A percentile compares a stretch with the other conserved stretches of the same genome.
phyloP scores from a whole-genome alignment of 2,888 invertebrate genomes.

The Erannis defoliaria region DNA sequence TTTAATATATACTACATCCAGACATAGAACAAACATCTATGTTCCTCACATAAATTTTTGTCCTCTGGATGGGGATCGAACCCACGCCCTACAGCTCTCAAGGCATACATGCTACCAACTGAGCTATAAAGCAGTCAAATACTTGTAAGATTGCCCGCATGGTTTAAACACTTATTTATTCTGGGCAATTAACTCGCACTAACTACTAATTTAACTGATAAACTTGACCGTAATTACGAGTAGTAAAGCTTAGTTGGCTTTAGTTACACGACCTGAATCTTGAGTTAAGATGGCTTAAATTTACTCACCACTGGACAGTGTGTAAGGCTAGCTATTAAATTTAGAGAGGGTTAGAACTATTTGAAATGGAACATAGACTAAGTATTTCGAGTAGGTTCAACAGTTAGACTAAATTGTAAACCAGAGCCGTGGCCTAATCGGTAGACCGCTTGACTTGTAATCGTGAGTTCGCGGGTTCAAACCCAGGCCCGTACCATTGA shows the following conservation, averaged over 20 bases:
- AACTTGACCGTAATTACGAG: slow-evolving; percentile 33
- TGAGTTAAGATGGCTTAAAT: slow-evolving; percentile 17
- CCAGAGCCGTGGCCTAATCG: too few relatives aligned
- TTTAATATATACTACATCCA: too few relatives aligned
- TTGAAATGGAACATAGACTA: too few relatives aligned
- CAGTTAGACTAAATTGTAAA: neutral
- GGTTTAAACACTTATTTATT: slow-evolving; percentile 21
- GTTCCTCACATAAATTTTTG: too few relatives aligned
- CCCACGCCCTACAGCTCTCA: too few relatives aligned
- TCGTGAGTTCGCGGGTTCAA: too few relatives aligned
- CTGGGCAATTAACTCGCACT: slow-evolving; percentile 23
- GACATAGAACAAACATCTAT: too few relatives aligned
- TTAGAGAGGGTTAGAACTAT: neutral
- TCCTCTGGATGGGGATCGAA: too few relatives aligned
- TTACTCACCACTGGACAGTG: slow-evolving; percentile 18
- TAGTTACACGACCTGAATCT: slow-evolving; percentile 21
- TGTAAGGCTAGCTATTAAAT: neutral
- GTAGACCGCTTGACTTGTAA: too few relatives aligned
- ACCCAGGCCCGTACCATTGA: too few relatives aligned
- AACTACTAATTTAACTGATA: slow-evolving; percentile 33
- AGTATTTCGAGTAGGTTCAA: neutral
- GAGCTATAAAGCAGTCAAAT: too few relatives aligned
- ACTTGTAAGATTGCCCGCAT: slow-evolving; percentile 2
- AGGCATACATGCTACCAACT: too few relatives aligned
- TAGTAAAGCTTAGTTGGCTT: slow-evolving; percentile 20